Percentiles rank a stretch among this genome's conserved stretches.
Conservation (phyloP, 2,797 vertebrate species). For the Tenualosa thibaudeaui region DNA sequence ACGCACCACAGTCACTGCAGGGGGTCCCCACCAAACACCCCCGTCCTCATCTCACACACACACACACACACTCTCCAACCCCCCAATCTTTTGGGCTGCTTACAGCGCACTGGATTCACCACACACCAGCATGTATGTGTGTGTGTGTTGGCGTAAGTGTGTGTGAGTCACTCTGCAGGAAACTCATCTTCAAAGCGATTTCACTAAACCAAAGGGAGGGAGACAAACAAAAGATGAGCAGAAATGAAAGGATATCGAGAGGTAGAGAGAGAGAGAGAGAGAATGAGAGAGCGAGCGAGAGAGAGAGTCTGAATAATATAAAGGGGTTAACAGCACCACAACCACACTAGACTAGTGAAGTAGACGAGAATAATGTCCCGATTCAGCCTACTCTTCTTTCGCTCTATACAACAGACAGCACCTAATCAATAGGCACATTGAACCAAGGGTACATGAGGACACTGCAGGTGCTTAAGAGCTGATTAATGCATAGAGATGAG, state of each 20-base stretch:
- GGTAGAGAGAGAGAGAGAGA: neutral
- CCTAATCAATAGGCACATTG: neutral
- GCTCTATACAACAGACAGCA: neutral
- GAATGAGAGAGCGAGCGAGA: neutral
- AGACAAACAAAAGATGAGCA: slow-evolving; percentile 30
- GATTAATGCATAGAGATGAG: neutral
- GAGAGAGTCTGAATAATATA: neutral
- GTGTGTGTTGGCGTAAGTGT: neutral
- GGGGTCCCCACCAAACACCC: neutral
- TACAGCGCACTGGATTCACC: slow-evolving; percentile 25
- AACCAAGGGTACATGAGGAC: neutral
- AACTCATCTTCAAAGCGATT: slow-evolving; percentile 11
- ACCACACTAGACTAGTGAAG: neutral
- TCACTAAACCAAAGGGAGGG: neutral
- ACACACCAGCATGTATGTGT: neutral
- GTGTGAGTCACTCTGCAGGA: neutral
- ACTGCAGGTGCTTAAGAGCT: neutral
- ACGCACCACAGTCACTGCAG: slow-evolving; percentile 1
- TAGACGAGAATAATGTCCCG: neutral
- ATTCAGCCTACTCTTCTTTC: neutral
- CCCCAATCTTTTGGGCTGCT: slow-evolving; percentile 22
- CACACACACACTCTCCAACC: neutral
- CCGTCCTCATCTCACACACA: neutral
- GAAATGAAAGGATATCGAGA: slow-evolving; percentile 5
- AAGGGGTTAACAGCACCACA: neutral